phyloP scores from a whole-genome alignment of 2,888 invertebrate species.

The Agrotis segetum region DNA sequence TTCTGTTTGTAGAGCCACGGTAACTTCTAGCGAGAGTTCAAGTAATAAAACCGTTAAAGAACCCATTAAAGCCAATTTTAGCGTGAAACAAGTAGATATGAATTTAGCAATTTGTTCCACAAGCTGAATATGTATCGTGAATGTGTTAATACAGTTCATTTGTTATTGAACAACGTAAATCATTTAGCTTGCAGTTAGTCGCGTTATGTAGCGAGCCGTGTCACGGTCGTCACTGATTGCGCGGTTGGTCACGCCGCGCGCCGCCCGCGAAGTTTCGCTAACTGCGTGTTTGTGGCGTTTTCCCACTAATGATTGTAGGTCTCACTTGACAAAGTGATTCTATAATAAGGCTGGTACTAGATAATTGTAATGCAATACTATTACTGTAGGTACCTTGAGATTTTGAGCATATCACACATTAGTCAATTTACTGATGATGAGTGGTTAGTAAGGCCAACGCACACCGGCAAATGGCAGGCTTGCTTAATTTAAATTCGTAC shows the following conservation, averaged over 20 bases:
- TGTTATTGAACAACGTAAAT: slow-evolving; percentile 16
- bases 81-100: slow-evolving; percentile 10
- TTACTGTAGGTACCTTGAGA: not conserved
- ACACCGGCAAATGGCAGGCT: too few species aligned
- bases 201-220: not conserved
- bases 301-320: slow-evolving; percentile 6
- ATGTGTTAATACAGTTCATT: slow-evolving; percentile 9
- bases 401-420: too few species aligned
- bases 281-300: slow-evolving; percentile 3
- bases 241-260: slow-evolving; percentile 7
- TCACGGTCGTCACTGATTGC: slow-evolving; percentile 23
- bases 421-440: too few species aligned
- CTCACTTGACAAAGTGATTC: not conserved
- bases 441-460: too few species aligned
- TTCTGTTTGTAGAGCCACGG: not conserved
- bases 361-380: not conserved
- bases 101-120: slow-evolving; percentile 16
- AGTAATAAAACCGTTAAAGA: not conserved
- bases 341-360: not conserved
- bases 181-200: slow-evolving; percentile 3
- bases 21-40: not conserved
- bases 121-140: slow-evolving; percentile 13
- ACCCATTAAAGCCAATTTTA: not conserved
- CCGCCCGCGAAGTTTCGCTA: too few species aligned
- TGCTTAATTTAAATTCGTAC: too few species aligned